A percentile compares a stretch with the other conserved stretches of the same genome.
These are phyloP conservation scores for Parnassius glacialis DNA, from an alignment of 2,888 invertebrate genomes.

Conservation along the genomic window DNA sequence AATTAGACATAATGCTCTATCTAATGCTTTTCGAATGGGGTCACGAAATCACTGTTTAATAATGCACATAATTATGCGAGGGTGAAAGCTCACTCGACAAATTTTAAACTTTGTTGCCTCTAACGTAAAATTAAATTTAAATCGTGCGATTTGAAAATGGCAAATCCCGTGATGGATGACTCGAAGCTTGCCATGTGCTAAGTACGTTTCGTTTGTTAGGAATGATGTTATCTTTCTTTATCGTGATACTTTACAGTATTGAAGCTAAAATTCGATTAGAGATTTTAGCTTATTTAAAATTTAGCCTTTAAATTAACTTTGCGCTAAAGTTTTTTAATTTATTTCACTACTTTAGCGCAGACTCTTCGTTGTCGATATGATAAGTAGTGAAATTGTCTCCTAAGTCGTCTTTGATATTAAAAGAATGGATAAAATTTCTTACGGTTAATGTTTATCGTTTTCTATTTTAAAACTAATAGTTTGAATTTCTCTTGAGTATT, in stretches of 20 bases:
- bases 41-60: constrained; percentile 69
- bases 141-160: background rate
- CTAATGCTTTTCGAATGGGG: constrained; percentile 72
- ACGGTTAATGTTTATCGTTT: no score
- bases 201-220: constrained; percentile 51
- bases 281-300: no score
- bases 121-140: constrained; percentile 20
- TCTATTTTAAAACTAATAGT: no score
- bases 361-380: no score
- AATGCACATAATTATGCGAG: constrained; percentile 59
- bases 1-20: constrained; percentile 67
- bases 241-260: background rate
- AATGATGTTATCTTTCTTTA: constrained; percentile 4
- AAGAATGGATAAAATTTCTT: no score
- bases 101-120: constrained; percentile 32
- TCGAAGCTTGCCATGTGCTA: constrained; percentile 56
- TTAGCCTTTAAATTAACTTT: no score
- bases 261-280: no score
- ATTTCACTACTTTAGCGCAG: no score
- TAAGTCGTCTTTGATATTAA: no score
- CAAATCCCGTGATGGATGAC: constrained; percentile 57
- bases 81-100: constrained; percentile 30
- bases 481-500: no score
- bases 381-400: no score
- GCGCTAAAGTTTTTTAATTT: no score